Percentiles rank a stretch among this genome's conserved stretches.
phyloP scores from a whole-genome alignment of 2,888 invertebrate species.

The Acheta domesticus region DNA sequence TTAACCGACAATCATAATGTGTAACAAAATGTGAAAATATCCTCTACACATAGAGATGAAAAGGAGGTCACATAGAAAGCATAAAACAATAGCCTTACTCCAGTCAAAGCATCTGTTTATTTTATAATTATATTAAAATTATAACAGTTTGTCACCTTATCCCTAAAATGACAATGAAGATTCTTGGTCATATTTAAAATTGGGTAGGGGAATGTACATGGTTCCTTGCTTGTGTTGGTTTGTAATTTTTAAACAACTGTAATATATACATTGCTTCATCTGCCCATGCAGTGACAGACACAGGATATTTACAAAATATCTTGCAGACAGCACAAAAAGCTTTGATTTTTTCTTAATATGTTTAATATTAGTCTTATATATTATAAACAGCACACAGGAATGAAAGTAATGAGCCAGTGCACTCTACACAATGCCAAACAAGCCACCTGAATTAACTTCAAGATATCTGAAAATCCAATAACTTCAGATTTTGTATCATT shows the following conservation, averaged over 20 bases:
- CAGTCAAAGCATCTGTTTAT: slow-evolving; percentile 33
- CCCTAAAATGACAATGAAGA: slow-evolving; percentile 18
- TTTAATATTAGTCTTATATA: slow-evolving; percentile 18
- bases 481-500: too few species aligned
- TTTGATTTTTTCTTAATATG: background rate
- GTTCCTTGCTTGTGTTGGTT: background rate
- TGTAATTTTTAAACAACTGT: slow-evolving; percentile 1
- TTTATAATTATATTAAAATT: slow-evolving; percentile 34
- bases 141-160: slow-evolving; percentile 26
- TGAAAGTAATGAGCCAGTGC: background rate
- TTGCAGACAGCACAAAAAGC: slow-evolving; percentile 1
- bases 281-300: background rate
- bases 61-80: background rate
- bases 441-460: background rate
- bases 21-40: too few species aligned
- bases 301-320: background rate
- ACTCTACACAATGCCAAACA: background rate
- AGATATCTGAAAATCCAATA: too few species aligned
- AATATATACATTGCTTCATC: slow-evolving; percentile 3
- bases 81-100: slow-evolving; percentile 19
- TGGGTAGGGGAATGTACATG: background rate
- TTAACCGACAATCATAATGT: too few species aligned
- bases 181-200: slow-evolving; percentile 2
- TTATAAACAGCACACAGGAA: slow-evolving; percentile 1
- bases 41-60: too few species aligned